phyloP scores from a whole-genome alignment of 2,888 invertebrate genomes.

The Drosophila antonietae region DNA sequence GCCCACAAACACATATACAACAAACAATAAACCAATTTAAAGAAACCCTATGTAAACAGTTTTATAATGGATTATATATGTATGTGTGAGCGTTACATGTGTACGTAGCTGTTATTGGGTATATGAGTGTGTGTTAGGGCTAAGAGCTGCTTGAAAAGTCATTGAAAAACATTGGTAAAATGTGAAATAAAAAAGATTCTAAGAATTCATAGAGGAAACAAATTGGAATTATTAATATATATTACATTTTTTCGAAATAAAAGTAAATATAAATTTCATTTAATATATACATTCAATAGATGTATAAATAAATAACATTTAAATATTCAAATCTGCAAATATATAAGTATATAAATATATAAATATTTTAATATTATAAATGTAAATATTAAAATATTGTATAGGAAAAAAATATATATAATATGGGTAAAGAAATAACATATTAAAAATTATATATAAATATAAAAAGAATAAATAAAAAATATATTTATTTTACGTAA shows the following conservation, averaged over 20 bases:
- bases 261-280: too few relatives aligned
- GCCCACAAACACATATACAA: conserved; percentile 40
- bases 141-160: conserved; percentile 4
- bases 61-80: conserved; percentile 72
- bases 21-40: conserved; percentile 79
- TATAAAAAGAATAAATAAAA: too few relatives aligned
- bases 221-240: neutral
- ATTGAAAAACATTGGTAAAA: conserved; percentile 10
- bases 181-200: neutral
- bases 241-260: neutral
- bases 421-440: too few relatives aligned
- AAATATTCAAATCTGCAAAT: too few relatives aligned
- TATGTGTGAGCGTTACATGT: conserved; percentile 13
- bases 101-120: conserved; percentile 4
- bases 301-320: too few relatives aligned
- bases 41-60: conserved; percentile 77
- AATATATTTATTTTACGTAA: too few relatives aligned
- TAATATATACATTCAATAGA: too few relatives aligned
- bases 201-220: neutral
- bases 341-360: too few relatives aligned
- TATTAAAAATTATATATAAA: too few relatives aligned
- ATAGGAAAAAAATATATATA: too few relatives aligned
- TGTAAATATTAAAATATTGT: too few relatives aligned
- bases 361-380: too few relatives aligned
- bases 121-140: conserved; percentile 5